These are phyloP conservation scores for Chaetodon auriga DNA, from an alignment of 2,113 vertebrate genomes.

Conservation along the genomic window DNA sequence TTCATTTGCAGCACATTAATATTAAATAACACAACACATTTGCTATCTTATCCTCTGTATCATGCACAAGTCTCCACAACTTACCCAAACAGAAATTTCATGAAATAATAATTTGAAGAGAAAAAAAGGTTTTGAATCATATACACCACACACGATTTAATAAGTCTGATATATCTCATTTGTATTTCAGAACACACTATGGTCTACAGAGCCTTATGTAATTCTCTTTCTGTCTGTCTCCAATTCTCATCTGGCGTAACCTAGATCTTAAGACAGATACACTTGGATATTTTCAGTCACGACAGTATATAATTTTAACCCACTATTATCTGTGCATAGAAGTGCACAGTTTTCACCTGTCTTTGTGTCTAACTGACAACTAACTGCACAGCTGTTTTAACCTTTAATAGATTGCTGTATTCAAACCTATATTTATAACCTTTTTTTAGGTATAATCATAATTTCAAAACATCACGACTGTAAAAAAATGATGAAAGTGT, in stretches of 20 bases:
- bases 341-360: not conserved
- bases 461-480: not conserved
- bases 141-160: not conserved
- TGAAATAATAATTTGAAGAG: no score
- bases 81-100: not conserved
- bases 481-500: not conserved
- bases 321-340: constrained; percentile 3
- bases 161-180: not conserved
- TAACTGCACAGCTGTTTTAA: not conserved
- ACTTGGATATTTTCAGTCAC: constrained; percentile 24
- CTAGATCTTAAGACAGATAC: constrained; percentile 35
- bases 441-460: not conserved
- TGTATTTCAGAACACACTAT: not conserved
- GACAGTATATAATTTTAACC: constrained; percentile 15
- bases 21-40: not conserved
- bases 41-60: not conserved
- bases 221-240: constrained; percentile 1
- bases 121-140: not conserved
- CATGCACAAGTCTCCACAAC: no score
- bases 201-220: not conserved
- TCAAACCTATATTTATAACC: no score
- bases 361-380: not conserved
- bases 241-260: constrained; percentile 43
- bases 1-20: not conserved
- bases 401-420: not conserved